Evolutionary conservation across 1,140 invertebrate genomes (phyloP).

Genomic region (Hylaeus anthracinus): DNA sequence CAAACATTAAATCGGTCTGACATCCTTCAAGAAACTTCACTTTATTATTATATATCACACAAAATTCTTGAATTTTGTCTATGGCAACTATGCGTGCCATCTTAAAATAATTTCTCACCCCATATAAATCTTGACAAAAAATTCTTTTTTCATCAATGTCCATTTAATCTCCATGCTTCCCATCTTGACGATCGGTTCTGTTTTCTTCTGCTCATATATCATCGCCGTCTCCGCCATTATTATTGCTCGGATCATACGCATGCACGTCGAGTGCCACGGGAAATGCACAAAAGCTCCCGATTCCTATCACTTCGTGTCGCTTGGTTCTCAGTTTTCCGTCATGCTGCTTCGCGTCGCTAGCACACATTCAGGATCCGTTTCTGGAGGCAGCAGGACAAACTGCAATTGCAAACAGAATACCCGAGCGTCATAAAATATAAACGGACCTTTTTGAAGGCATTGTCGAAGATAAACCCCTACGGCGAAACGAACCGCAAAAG

Average conservation of each 20-base stretch:
- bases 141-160: no score
- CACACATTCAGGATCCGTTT: no score
- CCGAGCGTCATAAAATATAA: slow-evolving; percentile 4
- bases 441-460: background rate
- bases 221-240: background rate
- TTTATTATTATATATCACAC: no score
- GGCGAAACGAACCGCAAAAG: slow-evolving; percentile 23
- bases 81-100: no score
- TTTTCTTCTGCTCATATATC: background rate
- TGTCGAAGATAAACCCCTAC: slow-evolving; percentile 13
- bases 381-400: slow-evolving; percentile 1
- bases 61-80: no score
- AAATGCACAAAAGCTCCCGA: background rate
- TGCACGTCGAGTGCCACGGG: background rate
- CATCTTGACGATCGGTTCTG: no score
- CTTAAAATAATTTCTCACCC: no score
- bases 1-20: no score
- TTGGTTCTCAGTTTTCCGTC: background rate
- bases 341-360: no score
- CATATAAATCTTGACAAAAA: no score
- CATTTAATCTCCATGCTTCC: no score
- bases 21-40: no score
- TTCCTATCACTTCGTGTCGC: background rate
- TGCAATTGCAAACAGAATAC: slow-evolving; percentile 13
- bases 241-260: background rate